Evolutionary conservation across 2,888 invertebrate genomes (phyloP).

Genomic region (Reticulitermes lucifugus): DNA sequence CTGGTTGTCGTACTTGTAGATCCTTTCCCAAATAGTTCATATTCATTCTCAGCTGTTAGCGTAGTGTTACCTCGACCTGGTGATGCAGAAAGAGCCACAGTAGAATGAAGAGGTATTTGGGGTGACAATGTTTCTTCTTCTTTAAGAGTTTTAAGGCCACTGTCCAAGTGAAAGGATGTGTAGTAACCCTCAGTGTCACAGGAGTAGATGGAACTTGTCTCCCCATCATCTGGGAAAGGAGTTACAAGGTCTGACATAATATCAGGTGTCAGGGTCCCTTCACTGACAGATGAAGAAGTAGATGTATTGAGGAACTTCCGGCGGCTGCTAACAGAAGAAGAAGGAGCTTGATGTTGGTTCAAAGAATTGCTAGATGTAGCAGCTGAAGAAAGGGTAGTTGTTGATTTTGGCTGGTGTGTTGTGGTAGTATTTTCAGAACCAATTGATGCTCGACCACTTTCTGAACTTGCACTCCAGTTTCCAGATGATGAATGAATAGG

Average conservation of each 20-base stretch:
- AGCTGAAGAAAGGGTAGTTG: slow-evolving; percentile 64
- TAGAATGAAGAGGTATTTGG: slow-evolving; percentile 78
- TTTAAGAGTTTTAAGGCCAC: slow-evolving; percentile 87
- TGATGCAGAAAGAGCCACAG: slow-evolving; percentile 76
- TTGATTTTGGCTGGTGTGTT: slow-evolving; percentile 76
- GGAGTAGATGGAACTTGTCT: slow-evolving; percentile 85
- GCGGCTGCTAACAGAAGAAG: slow-evolving; percentile 77
- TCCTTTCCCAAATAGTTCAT: slow-evolving; percentile 86
- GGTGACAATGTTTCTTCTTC: slow-evolving; percentile 77
- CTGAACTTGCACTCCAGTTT: slow-evolving; percentile 95
- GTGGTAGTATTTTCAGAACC: slow-evolving; percentile 70
- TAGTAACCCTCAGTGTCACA: slow-evolving; percentile 98
- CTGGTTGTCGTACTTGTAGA: slow-evolving; percentile 92
- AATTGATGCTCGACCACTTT: slow-evolving; percentile 87
- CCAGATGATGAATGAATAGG: slow-evolving; percentile 88
- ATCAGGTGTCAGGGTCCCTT: slow-evolving; percentile 53
- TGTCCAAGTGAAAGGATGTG: slow-evolving; percentile 97
- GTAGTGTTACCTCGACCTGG: slow-evolving; percentile 67
- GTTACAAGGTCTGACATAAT: slow-evolving; percentile 32
- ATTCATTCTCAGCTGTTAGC: slow-evolving; percentile 87
- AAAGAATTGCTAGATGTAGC: slow-evolving; percentile 78
- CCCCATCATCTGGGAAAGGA: slow-evolving; percentile 47
- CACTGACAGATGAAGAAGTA: slow-evolving; percentile 78
- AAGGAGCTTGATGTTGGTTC: slow-evolving; percentile 73
- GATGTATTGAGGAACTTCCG: slow-evolving; percentile 78